phyloP scores from a whole-genome alignment of 1,140 invertebrate species.

The Calosoma granatense region DNA sequence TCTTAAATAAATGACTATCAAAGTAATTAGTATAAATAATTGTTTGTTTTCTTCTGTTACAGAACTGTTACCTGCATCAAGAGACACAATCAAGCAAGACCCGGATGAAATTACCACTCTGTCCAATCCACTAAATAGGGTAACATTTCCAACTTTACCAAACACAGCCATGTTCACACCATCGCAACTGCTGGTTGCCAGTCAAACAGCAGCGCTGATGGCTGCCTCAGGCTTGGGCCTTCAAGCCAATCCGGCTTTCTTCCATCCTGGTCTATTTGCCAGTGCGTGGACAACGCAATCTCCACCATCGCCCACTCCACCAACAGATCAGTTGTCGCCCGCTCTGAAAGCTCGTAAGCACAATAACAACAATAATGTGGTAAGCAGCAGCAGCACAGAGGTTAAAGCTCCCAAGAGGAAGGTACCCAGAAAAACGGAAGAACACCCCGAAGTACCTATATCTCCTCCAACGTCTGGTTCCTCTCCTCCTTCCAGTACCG shows the following conservation, averaged over 20 bases:
- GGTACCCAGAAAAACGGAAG: conserved; percentile 24
- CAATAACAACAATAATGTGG: conserved; percentile 37
- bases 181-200: conserved; percentile 43
- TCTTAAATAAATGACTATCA: conserved; percentile 2
- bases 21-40: neutral
- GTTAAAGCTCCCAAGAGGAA: conserved; percentile 29
- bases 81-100: conserved; percentile 25
- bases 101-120: conserved; percentile 22
- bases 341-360: conserved; percentile 32
- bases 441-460: conserved; percentile 32
- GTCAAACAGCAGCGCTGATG: conserved; percentile 40
- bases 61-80: conserved; percentile 12
- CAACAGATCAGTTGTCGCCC: conserved; percentile 25
- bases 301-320: conserved; percentile 30
- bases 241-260: conserved; percentile 39
- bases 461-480: conserved; percentile 35
- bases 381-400: conserved; percentile 34
- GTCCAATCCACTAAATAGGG: conserved; percentile 22
- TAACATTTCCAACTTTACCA: conserved; percentile 41
- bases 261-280: conserved; percentile 39
- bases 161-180: conserved; percentile 42
- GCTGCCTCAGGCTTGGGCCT: conserved; percentile 36
- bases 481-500: conserved; percentile 37
- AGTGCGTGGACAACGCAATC: conserved; percentile 27
- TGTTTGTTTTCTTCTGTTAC: conserved; percentile 19